phyloP scores from a whole-genome alignment of 2,797 vertebrate species.

The Hephaestus fuliginosus region DNA sequence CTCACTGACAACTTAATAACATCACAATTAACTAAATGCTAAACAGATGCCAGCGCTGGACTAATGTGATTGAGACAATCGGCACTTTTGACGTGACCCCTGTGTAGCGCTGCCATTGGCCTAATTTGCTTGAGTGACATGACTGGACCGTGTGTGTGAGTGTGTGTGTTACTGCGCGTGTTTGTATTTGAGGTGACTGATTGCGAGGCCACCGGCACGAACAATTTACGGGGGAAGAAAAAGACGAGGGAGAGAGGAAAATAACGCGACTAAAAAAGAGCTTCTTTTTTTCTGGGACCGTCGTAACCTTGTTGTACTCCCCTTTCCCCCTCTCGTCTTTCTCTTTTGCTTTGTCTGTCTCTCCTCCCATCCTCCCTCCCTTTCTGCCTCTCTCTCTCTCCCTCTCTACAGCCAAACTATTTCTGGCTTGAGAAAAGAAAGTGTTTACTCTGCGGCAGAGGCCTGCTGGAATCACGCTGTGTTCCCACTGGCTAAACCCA shows the following conservation, averaged over 20 bases:
- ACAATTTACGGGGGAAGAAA: constrained; percentile 56
- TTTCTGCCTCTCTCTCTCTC: constrained; percentile 66
- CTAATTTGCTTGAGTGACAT: constrained; percentile 84
- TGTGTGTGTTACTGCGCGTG: constrained; percentile 34
- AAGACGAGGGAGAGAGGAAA: constrained; percentile 17
- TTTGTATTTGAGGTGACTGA: constrained; percentile 50
- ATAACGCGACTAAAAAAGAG: constrained; percentile 39
- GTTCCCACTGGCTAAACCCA: constrained; percentile 87
- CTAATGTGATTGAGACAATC: constrained; percentile 95
- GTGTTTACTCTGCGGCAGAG: constrained; percentile 87
- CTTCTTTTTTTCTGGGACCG: constrained; percentile 39
- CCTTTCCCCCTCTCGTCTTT: constrained; percentile 10
- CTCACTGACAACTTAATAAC: constrained; percentile 99
- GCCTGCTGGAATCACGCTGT: constrained; percentile 84
- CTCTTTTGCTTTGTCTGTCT: constrained; percentile 41
- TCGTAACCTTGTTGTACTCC: constrained; percentile 62
- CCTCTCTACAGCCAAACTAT: constrained; percentile 84
- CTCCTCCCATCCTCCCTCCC: constrained; percentile 34
- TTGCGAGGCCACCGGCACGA: constrained; percentile 59
- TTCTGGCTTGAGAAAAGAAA: constrained; percentile 88
- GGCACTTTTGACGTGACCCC: constrained; percentile 93
- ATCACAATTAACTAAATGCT: constrained; percentile 99
- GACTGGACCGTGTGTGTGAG: constrained; percentile 43
- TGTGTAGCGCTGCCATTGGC: constrained; percentile 81
- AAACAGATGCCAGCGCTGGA: constrained; percentile 94